Conservation (phyloP, 2,113 vertebrate species). For the Phoxinus phoxinus region DNA sequence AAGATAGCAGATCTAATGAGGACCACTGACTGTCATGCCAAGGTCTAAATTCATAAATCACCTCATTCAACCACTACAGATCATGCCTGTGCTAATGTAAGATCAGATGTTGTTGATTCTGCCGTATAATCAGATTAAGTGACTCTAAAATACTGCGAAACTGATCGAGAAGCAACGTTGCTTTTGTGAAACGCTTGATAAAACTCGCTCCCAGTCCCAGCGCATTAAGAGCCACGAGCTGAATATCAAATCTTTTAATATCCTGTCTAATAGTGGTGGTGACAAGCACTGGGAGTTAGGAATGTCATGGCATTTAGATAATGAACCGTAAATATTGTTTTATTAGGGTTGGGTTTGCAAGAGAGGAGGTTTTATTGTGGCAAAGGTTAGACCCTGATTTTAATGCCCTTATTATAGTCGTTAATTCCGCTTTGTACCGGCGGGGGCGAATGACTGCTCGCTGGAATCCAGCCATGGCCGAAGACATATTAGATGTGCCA, state of each 20-base stretch:
- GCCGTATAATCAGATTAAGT: conserved; percentile 8
- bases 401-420: conserved; percentile 56
- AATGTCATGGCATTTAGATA: conserved; percentile 77
- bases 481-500: conserved; percentile 58
- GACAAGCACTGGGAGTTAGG: conserved; percentile 71
- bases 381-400: conserved; percentile 70
- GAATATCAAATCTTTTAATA: conserved; percentile 73
- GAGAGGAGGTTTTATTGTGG: conserved; percentile 61
- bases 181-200: conserved; percentile 28
- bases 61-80: background rate
- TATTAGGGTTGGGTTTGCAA: conserved; percentile 56
- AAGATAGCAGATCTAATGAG: background rate
- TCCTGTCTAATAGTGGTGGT: conserved; percentile 70
- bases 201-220: conserved; percentile 34
- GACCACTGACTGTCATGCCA: background rate
- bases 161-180: conserved; percentile 7
- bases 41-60: conserved; percentile 13
- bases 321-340: conserved; percentile 73
- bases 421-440: conserved; percentile 52
- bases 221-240: conserved; percentile 54
- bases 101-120: background rate
- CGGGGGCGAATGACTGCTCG: conserved; percentile 47
- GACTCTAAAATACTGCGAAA: conserved; percentile 18
- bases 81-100: conserved; percentile 11
- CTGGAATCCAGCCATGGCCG: conserved; percentile 48